A percentile compares a stretch with the other conserved stretches of the same genome.
Conservation (phyloP, 2,888 invertebrate species). For the Dione juno region DNA sequence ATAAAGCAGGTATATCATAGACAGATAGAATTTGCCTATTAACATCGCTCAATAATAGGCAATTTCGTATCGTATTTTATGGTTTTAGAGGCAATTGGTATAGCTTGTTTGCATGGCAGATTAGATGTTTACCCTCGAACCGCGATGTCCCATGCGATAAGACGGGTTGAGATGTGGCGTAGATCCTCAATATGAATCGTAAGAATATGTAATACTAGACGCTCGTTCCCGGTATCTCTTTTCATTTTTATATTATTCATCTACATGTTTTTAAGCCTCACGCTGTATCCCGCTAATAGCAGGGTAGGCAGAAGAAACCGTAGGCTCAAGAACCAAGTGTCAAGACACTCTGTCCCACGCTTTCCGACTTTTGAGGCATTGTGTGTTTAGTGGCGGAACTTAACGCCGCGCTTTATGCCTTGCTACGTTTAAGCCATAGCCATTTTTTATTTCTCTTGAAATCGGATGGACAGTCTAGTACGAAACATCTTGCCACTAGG, state of each 20-base stretch:
- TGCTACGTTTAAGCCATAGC: no score
- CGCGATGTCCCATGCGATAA: conserved; percentile 75
- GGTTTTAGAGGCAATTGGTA: conserved; percentile 73
- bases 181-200: conserved; percentile 64
- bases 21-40: conserved; percentile 1
- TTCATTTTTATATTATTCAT: neutral
- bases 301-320: no score
- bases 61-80: conserved; percentile 73
- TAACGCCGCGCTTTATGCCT: no score
- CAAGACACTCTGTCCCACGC: no score
- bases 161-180: conserved; percentile 65
- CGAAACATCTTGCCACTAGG: no score
- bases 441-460: no score
- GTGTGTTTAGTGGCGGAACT: no score
- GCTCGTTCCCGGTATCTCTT: neutral
- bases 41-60: conserved; percentile 32
- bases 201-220: conserved; percentile 18
- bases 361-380: no score
- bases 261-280: no score
- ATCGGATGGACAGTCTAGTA: no score
- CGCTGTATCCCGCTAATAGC: no score
- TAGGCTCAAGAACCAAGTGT: no score
- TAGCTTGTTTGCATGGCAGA: conserved; percentile 74
- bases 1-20: neutral
- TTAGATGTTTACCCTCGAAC: conserved; percentile 73